phyloP scores from a whole-genome alignment of 2,888 invertebrate genomes.

The Formica aserva region DNA sequence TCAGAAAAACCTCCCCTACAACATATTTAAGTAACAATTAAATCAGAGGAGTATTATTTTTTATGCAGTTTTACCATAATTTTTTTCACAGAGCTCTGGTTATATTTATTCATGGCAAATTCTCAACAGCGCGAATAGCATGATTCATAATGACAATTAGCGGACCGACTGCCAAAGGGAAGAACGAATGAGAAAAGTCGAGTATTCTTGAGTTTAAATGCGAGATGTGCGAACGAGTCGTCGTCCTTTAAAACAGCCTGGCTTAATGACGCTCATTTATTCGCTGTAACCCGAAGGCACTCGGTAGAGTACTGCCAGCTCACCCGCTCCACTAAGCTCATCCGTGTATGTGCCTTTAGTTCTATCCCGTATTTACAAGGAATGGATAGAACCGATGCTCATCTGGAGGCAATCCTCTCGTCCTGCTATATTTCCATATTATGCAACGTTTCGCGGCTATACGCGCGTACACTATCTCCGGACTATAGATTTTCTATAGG shows the following conservation, averaged over 20 bases:
- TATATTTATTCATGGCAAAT: neutral
- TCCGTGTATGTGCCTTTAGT: conserved; percentile 45
- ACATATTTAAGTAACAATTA: too few species aligned
- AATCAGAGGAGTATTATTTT: too few species aligned
- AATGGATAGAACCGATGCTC: conserved; percentile 69
- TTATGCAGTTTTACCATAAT: neutral
- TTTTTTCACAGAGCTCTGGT: neutral
- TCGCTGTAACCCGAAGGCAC: conserved; percentile 57
- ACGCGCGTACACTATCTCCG: conserved; percentile 9
- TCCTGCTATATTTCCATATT: conserved; percentile 51
- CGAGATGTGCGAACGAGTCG: conserved; percentile 26
- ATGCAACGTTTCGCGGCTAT: conserved; percentile 55
- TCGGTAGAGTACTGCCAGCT: conserved; percentile 29
- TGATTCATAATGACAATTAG: conserved; percentile 25
- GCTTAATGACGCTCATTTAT: conserved; percentile 41
- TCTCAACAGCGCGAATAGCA: neutral
- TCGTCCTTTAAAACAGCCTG: conserved; percentile 52
- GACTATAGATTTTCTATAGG: conserved; percentile 52
- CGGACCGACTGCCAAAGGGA: neutral
- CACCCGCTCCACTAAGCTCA: conserved; percentile 31
- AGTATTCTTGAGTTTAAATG: conserved; percentile 36
- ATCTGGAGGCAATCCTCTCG: conserved; percentile 47
- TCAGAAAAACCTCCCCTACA: too few species aligned
- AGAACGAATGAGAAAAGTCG: conserved; percentile 26
- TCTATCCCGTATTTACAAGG: conserved; percentile 58